Base-by-base conservation (phyloP, 1,140 invertebrate species). In the Notospermus geniculatus region DNA sequence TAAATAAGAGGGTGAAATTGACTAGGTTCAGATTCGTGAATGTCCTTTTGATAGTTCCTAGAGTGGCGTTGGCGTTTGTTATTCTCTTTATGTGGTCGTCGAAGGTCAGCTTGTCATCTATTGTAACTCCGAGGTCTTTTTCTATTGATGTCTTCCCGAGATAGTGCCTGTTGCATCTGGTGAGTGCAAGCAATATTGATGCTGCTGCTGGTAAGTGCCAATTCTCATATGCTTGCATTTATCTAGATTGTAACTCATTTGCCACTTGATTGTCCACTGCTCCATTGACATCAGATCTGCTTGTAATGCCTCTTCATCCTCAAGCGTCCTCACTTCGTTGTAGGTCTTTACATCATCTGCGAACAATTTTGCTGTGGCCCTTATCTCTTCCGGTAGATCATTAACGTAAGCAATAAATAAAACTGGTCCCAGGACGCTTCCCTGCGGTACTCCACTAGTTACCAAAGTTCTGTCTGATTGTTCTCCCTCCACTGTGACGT, bases 371-470 rank as follows among this genome's bases (percentile, higher is more conserved):
- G 30, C 50, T 17, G 46, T 53, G 23, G 2, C 11, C 46, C 2
- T n/a, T 58, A 23, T 32, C 25, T 23, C 46, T 27, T 57, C 52
- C 17, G 56, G 57, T 17, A 71, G 36, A 29, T 71, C 67, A 39
- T 67, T 67, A n/a, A 66, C 66, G 39, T 67, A 69, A 5, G 60
- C 11, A 9, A 65, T 29, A 39, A 62, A 69, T 27, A 69, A 56
- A 19, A 59, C n/a, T 15, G 67, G 62, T 13, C 62, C 60, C n/a
- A 67, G 39, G 17, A 69, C 50, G 17, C 39, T 61, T 13, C 67
- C 65, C 54, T 71, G 62, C 1, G 65, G 65, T n/a, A 69, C 67
- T 23, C 67, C 64, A 41, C 52, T 57, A 30, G 36, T 23, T 1
- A 66, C 61, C 5, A 11, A 7, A 22, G 52, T 15, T 29, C 36